Evolutionary conservation across 92 coral and sea anemone genomes (phyloP).

Genomic region (Heliopora coerulea): DNA sequence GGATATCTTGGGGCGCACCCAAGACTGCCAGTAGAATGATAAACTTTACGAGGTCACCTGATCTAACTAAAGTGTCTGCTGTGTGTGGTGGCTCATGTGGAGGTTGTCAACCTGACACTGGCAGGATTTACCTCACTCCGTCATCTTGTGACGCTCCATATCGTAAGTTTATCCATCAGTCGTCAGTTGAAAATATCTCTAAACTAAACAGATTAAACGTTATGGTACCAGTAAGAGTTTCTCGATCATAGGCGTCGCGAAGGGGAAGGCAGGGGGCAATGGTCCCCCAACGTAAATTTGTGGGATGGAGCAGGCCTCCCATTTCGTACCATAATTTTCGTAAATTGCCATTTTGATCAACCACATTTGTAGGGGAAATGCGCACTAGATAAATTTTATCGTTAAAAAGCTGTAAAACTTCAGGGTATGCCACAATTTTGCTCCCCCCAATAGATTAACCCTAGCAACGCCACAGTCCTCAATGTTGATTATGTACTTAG

Average conservation of each 20-base stretch:
- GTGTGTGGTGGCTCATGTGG: slow-evolving; percentile 99
- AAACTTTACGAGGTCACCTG: slow-evolving; percentile 76
- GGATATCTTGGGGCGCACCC: slow-evolving; percentile 98
- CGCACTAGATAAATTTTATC: too few species aligned
- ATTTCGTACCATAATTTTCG: too few species aligned
- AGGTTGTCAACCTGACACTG: slow-evolving; percentile 82
- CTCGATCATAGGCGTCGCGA: background rate
- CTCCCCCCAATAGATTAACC: too few species aligned
- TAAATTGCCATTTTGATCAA: too few species aligned
- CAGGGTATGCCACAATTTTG: too few species aligned
- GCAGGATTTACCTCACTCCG: slow-evolving; percentile 73
- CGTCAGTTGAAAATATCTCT: background rate
- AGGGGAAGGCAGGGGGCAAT: too few species aligned
- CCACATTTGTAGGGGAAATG: too few species aligned
- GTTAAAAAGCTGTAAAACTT: too few species aligned
- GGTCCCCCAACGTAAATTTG: too few species aligned
- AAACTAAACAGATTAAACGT: background rate
- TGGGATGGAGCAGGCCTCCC: too few species aligned
- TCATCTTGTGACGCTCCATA: slow-evolving; percentile 54
- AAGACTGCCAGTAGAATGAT: slow-evolving; percentile 71
- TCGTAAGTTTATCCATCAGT: slow-evolving; percentile 47
- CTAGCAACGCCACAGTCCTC: too few species aligned
- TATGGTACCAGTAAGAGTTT: background rate
- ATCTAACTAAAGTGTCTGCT: slow-evolving; percentile 68
- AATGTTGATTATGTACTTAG: too few species aligned